These are phyloP conservation scores for Luffia ferchaultella DNA, from an alignment of 2,888 invertebrate genomes.

Conservation along the genomic window DNA sequence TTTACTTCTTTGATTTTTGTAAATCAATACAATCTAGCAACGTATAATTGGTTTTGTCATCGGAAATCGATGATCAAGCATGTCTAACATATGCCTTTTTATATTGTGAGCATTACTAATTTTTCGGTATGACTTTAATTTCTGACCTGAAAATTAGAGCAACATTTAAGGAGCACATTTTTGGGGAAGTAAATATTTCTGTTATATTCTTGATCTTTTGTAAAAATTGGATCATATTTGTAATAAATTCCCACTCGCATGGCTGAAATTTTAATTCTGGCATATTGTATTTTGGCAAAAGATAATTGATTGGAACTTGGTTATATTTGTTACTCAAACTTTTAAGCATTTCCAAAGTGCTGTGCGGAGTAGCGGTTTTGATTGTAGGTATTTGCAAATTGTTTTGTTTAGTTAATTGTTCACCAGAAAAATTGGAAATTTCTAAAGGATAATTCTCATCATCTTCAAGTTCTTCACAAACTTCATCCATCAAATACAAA, in stretches of 20 bases:
- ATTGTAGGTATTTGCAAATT: neutral
- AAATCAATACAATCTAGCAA: slow-evolving; percentile 6
- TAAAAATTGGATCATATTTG: slow-evolving; percentile 2
- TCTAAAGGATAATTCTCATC: neutral
- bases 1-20: slow-evolving; percentile 3
- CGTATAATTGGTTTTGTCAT: neutral
- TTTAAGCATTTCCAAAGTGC: neutral
- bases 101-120: neutral
- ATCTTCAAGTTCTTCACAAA: neutral
- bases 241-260: slow-evolving; percentile 1
- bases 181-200: slow-evolving; percentile 1
- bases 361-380: slow-evolving; percentile 1
- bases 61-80: neutral
- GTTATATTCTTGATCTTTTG: neutral
- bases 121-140: neutral
- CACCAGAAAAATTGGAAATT: neutral
- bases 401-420: neutral
- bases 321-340: neutral
- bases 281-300: neutral
- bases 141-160: neutral
- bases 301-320: neutral
- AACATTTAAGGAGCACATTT: neutral
- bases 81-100: neutral
- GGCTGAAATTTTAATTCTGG: neutral
- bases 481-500: neutral